phyloP scores from a whole-genome alignment of 2,888 invertebrate genomes.

The Tachina grossa region DNA sequence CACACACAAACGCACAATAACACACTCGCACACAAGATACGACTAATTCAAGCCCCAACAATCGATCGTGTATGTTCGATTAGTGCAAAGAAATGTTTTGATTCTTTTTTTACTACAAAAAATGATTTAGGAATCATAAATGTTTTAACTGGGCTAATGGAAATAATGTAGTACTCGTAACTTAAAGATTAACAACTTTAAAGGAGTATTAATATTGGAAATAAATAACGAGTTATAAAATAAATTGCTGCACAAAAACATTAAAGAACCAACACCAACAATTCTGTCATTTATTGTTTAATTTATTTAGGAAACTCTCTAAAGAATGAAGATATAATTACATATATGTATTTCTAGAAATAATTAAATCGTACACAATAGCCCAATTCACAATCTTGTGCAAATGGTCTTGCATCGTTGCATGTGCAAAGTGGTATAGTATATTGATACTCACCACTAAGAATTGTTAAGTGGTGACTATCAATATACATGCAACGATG shows the following conservation, averaged over 20 bases:
- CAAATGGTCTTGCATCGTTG: too few species aligned
- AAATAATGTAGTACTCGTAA: neutral
- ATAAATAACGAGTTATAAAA: conserved; percentile 25
- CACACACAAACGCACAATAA: neutral
- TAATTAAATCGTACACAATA: too few species aligned
- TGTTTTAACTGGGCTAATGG: conserved; percentile 35
- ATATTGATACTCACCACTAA: too few species aligned
- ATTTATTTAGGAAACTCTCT: conserved; percentile 9
- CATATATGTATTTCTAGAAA: too few species aligned
- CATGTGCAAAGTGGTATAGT: too few species aligned
- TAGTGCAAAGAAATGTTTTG: conserved; percentile 19
- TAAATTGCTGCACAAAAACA: neutral
- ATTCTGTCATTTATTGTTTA: conserved; percentile 50
- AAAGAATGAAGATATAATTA: neutral
- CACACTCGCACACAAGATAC: conserved; percentile 3
- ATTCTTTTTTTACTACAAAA: neutral
- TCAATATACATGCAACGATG: too few species aligned
- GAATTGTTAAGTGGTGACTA: too few species aligned
- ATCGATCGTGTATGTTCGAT: conserved; percentile 52
- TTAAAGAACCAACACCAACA: conserved; percentile 23
- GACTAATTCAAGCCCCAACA: conserved; percentile 55
- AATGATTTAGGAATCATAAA: neutral
- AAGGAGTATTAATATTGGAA: conserved; percentile 34
- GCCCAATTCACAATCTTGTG: too few species aligned
- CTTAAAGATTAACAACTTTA: conserved; percentile 28